A percentile compares a stretch with the other conserved stretches of the same genome.
These are phyloP conservation scores for Rhyacophila evoluta DNA, from an alignment of 2,888 invertebrate species.

Conservation along the genomic window DNA sequence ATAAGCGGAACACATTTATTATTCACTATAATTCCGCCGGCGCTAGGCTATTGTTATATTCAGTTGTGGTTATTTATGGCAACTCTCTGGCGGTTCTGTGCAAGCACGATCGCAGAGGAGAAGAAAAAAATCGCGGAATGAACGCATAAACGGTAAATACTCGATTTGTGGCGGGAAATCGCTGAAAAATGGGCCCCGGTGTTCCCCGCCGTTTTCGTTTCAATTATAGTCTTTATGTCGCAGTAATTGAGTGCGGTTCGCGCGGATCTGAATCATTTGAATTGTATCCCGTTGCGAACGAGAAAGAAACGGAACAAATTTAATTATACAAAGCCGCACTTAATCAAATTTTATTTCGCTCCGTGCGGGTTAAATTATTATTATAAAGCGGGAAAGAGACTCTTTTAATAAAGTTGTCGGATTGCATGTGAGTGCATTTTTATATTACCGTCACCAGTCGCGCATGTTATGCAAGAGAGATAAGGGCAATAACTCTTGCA, in stretches of 20 bases:
- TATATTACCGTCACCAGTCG: not conserved
- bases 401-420: not conserved
- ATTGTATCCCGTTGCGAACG: slow-evolving; percentile 2
- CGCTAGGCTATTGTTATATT: slow-evolving; percentile 41
- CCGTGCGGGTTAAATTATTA: slow-evolving; percentile 13
- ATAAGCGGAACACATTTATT: slow-evolving; percentile 38
- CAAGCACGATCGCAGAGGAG: not conserved
- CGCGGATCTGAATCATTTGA: not conserved
- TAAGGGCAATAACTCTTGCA: too few relatives aligned
- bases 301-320: slow-evolving; percentile 8
- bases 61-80: slow-evolving; percentile 37
- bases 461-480: too few relatives aligned
- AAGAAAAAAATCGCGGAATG: slow-evolving; percentile 16
- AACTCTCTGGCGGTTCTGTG: not conserved
- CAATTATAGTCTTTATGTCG: slow-evolving; percentile 29
- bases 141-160: slow-evolving; percentile 34
- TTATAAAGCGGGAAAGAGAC: not conserved
- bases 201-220: slow-evolving; percentile 27
- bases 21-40: slow-evolving; percentile 43
- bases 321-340: slow-evolving; percentile 19
- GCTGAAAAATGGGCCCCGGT: slow-evolving; percentile 22
- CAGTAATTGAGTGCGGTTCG: slow-evolving; percentile 20
- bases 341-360: slow-evolving; percentile 17
- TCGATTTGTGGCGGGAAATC: slow-evolving; percentile 35
- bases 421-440: slow-evolving; percentile 10